Evolutionary conservation across 2,888 invertebrate genomes (phyloP).

Genomic region (Tiliacea citrago): DNA sequence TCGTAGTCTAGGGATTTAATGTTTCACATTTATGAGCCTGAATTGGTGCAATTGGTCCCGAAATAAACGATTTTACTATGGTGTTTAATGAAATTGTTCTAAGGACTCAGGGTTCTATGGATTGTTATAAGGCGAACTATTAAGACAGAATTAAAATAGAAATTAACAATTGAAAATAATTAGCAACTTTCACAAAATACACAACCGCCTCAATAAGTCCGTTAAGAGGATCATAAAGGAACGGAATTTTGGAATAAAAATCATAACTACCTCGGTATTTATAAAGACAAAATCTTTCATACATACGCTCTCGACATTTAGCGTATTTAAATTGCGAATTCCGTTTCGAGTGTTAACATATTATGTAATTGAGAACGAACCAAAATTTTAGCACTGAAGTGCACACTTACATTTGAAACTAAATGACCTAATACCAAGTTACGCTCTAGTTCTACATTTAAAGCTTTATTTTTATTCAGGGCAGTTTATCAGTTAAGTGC

Average conservation of each 20-base stretch:
- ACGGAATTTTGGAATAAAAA: conserved; percentile 18
- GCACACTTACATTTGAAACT: conserved; percentile 42
- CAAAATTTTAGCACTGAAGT: conserved; percentile 37
- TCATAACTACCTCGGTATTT: not conserved
- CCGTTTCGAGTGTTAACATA: conserved; percentile 35
- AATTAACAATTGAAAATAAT: not conserved
- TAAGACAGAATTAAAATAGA: not conserved
- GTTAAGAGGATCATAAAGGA: not conserved
- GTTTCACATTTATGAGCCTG: conserved; percentile 45
- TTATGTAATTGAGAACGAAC: conserved; percentile 51
- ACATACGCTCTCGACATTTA: conserved; percentile 8
- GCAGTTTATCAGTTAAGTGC: conserved; percentile 53
- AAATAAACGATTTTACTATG: conserved; percentile 26
- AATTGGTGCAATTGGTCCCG: conserved; percentile 35
- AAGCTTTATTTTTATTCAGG: conserved; percentile 24
- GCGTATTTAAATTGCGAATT: conserved; percentile 43
- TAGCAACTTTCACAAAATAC: not conserved
- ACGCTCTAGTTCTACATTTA: conserved; percentile 13
- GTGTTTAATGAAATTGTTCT: not conserved
- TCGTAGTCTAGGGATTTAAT: conserved; percentile 49
- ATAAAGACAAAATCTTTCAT: conserved; percentile 11
- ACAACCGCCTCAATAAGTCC: too few relatives aligned
- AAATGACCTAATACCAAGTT: conserved; percentile 27
- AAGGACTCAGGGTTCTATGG: too few relatives aligned
- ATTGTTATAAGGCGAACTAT: not conserved